phyloP scores from a whole-genome alignment of 2,797 vertebrate species.

The Gymnothorax reevesii region DNA sequence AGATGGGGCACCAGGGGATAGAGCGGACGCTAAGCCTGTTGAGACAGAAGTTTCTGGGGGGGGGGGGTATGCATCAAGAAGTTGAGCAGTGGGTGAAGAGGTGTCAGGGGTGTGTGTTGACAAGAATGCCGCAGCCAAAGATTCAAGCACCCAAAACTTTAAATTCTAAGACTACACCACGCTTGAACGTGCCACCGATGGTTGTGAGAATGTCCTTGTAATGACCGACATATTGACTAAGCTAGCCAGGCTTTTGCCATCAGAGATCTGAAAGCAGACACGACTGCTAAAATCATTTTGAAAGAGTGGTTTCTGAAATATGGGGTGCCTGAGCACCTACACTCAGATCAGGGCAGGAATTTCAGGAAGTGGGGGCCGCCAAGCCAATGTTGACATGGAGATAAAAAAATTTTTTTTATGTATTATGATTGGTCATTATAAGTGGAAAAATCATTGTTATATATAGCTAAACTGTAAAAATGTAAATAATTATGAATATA shows the following conservation, averaged over 20 bases:
- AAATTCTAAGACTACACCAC: background rate
- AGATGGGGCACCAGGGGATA: background rate
- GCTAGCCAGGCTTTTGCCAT: constrained; percentile 7
- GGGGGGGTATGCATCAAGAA: constrained; percentile 16
- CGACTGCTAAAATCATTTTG: background rate
- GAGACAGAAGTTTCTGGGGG: background rate
- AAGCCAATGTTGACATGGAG: too few relatives aligned
- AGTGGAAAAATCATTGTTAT: too few relatives aligned
- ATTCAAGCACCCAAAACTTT: background rate
- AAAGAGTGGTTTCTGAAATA: constrained; percentile 18
- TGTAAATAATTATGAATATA: too few relatives aligned
- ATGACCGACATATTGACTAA: background rate
- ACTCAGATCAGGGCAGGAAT: constrained; percentile 14
- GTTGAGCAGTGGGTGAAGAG: background rate
- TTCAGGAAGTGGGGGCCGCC: too few relatives aligned
- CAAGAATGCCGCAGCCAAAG: constrained; percentile 11
- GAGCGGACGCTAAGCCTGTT: background rate
- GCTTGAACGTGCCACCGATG: background rate
- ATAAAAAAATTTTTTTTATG: too few relatives aligned
- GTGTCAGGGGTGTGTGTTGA: background rate
- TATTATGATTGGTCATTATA: too few relatives aligned
- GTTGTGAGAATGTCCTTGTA: constrained; percentile 7
- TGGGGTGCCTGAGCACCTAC: background rate
- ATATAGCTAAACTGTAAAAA: too few relatives aligned
- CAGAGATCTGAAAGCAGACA: background rate